Evolutionary conservation across 2,797 vertebrate species (phyloP).

Genomic region (Diceros bicornis): DNA sequence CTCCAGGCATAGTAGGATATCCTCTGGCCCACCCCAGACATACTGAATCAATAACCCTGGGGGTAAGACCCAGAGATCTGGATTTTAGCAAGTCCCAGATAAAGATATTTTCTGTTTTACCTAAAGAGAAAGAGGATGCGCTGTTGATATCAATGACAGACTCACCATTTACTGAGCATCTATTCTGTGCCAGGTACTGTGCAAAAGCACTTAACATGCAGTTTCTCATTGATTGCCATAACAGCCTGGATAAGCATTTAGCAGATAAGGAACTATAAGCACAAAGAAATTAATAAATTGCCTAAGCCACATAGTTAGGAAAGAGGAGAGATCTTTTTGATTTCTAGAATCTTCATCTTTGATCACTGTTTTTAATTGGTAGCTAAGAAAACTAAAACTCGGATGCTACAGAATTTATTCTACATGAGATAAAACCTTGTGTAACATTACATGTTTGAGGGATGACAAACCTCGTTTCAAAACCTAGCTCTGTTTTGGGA

Average conservation of each 20-base stretch:
- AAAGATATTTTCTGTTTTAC: background rate
- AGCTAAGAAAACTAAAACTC: conserved; percentile 22
- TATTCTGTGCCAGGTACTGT: background rate
- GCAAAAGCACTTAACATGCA: background rate
- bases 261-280: background rate
- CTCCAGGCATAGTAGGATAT: background rate
- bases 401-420: background rate
- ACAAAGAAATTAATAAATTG: background rate
- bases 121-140: background rate
- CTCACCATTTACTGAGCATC: background rate
- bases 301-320: background rate
- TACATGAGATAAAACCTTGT: background rate
- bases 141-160: background rate
- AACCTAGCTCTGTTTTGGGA: background rate
- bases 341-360: conserved; percentile 35
- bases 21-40: background rate
- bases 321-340: background rate
- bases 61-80: background rate
- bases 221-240: background rate
- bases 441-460: background rate
- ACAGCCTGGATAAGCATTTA: background rate
- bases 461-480: background rate
- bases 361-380: background rate
- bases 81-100: background rate
- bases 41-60: background rate